Percentiles rank a stretch among this genome's conserved stretches.
phyloP scores from a whole-genome alignment of 2,797 vertebrate genomes.

The Streptopelia turtur region DNA sequence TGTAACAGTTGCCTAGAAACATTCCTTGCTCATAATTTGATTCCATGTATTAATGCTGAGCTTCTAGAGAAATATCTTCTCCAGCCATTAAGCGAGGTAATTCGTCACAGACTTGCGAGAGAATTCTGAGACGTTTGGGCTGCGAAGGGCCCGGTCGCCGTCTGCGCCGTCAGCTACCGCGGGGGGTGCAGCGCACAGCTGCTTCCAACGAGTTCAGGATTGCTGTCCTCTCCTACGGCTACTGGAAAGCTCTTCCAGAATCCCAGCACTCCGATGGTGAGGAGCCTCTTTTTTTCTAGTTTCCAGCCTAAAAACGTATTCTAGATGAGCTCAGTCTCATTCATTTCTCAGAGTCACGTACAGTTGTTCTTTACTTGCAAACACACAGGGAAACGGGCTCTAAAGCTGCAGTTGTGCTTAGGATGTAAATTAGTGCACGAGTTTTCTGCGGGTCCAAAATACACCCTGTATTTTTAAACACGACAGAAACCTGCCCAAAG shows the following conservation, averaged over 20 bases:
- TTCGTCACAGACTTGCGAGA: neutral
- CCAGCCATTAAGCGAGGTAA: neutral
- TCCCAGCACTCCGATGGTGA: neutral
- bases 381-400: neutral
- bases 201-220: slow-evolving; percentile 34
- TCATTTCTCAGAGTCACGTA: neutral
- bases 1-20: slow-evolving; percentile 54
- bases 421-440: neutral
- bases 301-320: neutral
- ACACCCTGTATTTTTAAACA: neutral
- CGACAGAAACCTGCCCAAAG: neutral
- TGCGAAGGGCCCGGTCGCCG: neutral
- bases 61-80: slow-evolving; percentile 11
- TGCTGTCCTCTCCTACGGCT: slow-evolving; percentile 28
- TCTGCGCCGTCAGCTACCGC: slow-evolving; percentile 12
- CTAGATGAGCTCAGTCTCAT: neutral
- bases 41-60: slow-evolving; percentile 6
- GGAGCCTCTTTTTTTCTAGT: neutral
- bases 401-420: neutral
- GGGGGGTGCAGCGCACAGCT: slow-evolving; percentile 10
- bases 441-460: neutral
- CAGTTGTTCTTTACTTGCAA: neutral
- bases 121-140: slow-evolving; percentile 6
- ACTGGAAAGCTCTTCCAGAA: slow-evolving; percentile 57
- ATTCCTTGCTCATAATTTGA: slow-evolving; percentile 9